A percentile compares a stretch with the other conserved stretches of the same genome.
phyloP scores from a whole-genome alignment of 2,797 vertebrate genomes.

The Myotis pilosus region DNA sequence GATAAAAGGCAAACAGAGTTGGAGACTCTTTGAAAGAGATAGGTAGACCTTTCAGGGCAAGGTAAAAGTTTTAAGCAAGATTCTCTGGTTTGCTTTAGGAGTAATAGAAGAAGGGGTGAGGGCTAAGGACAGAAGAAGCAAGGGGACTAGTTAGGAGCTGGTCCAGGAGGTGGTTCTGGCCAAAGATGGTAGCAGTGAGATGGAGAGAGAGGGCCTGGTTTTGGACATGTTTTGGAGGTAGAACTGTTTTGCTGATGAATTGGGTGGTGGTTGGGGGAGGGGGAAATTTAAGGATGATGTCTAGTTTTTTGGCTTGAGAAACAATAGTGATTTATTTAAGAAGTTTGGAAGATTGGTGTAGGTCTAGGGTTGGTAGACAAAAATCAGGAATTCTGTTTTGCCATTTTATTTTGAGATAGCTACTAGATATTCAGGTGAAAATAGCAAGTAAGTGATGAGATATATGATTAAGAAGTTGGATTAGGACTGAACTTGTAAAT shows the following conservation, averaged over 20 bases:
- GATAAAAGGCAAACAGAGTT: neutral
- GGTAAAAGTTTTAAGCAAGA: slow-evolving; percentile 9
- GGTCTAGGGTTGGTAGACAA: neutral
- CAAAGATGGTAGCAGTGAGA: neutral
- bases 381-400: neutral
- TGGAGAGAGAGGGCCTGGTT: neutral
- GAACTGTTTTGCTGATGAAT: neutral
- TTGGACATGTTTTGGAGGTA: neutral
- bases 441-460: neutral
- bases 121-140: neutral
- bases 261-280: neutral
- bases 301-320: slow-evolving; percentile 6
- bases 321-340: slow-evolving; percentile 25
- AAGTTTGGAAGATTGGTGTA: neutral
- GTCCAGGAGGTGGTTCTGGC: neutral
- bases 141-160: neutral
- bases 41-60: neutral
- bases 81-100: neutral
- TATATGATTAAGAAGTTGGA: neutral
- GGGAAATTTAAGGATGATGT: neutral
- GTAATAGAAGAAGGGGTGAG: neutral
- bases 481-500: neutral
- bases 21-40: neutral
- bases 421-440: neutral
- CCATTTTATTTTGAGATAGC: neutral